Conservation (phyloP, 2,113 vertebrate species). For the Ptilorrhoa leucosticta region DNA sequence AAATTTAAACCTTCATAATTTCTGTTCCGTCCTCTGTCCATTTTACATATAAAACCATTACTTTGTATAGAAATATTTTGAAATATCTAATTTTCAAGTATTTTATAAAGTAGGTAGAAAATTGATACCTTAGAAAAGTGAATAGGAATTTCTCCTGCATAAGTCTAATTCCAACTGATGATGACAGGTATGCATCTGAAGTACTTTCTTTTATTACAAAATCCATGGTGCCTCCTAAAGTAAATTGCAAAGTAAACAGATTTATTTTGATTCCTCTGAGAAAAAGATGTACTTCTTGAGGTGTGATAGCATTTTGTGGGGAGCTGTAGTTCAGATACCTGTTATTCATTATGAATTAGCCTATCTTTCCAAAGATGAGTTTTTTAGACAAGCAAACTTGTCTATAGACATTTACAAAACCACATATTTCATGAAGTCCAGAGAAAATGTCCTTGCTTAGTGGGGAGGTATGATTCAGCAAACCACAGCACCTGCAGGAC, state of each 20-base stretch:
- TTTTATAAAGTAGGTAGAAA: background rate
- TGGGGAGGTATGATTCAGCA: background rate
- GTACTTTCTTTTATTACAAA: background rate
- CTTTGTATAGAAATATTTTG: background rate
- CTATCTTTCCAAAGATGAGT: background rate
- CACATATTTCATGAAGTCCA: background rate
- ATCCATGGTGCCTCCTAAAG: background rate
- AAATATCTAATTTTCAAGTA: background rate
- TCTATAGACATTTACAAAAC: background rate
- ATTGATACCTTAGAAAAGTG: background rate
- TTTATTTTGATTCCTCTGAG: background rate
- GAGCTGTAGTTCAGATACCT: background rate
- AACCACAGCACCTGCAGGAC: background rate
- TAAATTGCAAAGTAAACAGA: background rate
- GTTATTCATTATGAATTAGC: background rate
- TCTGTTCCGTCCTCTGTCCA: rapidly evolving
- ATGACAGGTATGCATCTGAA: background rate
- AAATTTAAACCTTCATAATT: background rate
- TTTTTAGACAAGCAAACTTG: background rate
- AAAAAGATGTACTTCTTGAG: background rate
- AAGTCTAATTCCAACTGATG: background rate
- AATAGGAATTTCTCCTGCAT: background rate
- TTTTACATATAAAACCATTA: background rate
- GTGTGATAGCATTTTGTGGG: background rate
- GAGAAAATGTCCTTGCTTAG: background rate